Evolutionary conservation across 2,888 invertebrate genomes (phyloP).

Genomic region (Leptopterna dolabrata): DNA sequence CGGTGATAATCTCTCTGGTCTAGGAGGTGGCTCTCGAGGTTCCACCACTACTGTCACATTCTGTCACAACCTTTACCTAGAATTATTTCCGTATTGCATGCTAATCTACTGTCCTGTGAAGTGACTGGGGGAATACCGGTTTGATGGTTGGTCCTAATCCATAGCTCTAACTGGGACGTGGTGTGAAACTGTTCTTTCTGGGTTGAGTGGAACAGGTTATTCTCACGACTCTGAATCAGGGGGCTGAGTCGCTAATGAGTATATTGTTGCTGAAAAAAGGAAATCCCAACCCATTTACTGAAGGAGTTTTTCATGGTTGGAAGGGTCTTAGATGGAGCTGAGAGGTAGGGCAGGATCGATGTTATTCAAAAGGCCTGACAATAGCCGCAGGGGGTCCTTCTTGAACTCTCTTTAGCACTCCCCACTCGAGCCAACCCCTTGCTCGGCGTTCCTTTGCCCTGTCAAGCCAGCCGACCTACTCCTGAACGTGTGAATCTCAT

Average conservation of each 20-base stretch:
- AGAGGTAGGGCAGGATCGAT: conserved; percentile 29
- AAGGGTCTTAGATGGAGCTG: conserved; percentile 20
- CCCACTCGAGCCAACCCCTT: conserved; percentile 25
- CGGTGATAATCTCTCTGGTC: too few relatives aligned
- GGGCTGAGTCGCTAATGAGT: conserved; percentile 14
- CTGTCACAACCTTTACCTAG: too few relatives aligned
- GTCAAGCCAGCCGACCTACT: background rate
- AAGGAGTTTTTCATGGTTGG: conserved; percentile 35
- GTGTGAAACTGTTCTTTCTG: background rate
- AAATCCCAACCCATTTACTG: conserved; percentile 16
- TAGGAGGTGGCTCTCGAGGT: too few relatives aligned
- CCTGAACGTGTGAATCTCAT: background rate
- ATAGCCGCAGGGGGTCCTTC: conserved; percentile 43
- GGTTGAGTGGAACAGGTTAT: background rate
- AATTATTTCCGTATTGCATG: too few relatives aligned
- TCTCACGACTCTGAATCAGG: conserved; percentile 1
- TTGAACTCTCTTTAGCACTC: conserved; percentile 38
- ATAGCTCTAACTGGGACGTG: background rate
- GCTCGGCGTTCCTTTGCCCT: conserved; percentile 20
- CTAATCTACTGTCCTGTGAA: too few relatives aligned
- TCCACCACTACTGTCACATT: too few relatives aligned
- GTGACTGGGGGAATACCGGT: too few relatives aligned
- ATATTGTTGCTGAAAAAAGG: conserved; percentile 16
- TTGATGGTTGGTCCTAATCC: too few relatives aligned
- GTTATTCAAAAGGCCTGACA: conserved; percentile 45